Evolutionary conservation across 2,888 invertebrate genomes (phyloP).

Genomic region (Limenitis camilla): DNA sequence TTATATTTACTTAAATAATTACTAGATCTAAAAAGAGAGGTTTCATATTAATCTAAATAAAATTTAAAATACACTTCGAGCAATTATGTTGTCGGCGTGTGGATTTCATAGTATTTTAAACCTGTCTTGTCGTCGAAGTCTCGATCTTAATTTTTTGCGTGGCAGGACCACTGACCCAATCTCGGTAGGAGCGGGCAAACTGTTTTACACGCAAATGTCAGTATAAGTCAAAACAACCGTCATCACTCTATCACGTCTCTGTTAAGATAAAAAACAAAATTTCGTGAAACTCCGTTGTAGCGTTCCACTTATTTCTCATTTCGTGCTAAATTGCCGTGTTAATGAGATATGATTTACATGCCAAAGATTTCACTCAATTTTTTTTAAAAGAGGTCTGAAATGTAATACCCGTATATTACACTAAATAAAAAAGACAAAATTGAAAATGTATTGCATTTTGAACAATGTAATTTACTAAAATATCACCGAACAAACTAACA

Average conservation of each 20-base stretch:
- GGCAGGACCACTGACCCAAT: constrained; percentile 13
- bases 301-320: constrained; percentile 41
- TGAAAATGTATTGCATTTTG: background rate
- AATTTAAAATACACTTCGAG: background rate
- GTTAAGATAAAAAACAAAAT: constrained; percentile 28
- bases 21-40: too few relatives aligned
- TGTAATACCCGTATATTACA: background rate
- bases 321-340: constrained; percentile 44
- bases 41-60: background rate
- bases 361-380: constrained; percentile 19
- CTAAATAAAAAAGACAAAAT: background rate
- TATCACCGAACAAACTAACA: too few relatives aligned
- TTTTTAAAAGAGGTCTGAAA: background rate
- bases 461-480: too few relatives aligned
- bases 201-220: constrained; percentile 55
- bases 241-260: constrained; percentile 51
- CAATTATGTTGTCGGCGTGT: constrained; percentile 9
- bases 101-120: constrained; percentile 7
- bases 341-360: constrained; percentile 47
- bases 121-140: constrained; percentile 3
- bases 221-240: constrained; percentile 68
- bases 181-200: constrained; percentile 11
- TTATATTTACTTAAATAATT: background rate
- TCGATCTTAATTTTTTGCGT: constrained; percentile 16
- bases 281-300: constrained; percentile 29